Conservation (phyloP, 2,888 invertebrate genomes). For the Brenthis ino region DNA sequence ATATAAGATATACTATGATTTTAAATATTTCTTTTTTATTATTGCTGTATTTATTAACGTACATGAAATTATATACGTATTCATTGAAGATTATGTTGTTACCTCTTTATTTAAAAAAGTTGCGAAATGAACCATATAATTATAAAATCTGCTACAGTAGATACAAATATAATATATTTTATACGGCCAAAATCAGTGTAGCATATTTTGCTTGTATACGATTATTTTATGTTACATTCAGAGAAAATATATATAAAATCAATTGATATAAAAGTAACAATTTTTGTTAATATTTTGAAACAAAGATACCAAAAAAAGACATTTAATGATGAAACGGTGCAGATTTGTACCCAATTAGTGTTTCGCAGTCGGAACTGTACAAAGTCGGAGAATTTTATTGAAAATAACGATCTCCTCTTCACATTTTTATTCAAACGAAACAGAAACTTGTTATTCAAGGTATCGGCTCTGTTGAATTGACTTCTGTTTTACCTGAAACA, state of each 20-base stretch:
- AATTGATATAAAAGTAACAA: background rate
- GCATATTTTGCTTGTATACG: background rate
- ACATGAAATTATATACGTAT: too few species aligned
- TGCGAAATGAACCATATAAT: too few species aligned
- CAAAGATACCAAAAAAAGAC: slow-evolving; percentile 32
- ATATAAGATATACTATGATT: too few species aligned
- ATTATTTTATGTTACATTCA: background rate
- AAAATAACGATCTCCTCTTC: slow-evolving; percentile 56
- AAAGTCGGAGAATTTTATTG: slow-evolving; percentile 44
- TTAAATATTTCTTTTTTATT: too few species aligned
- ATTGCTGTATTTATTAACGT: too few species aligned
- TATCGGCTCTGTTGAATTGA: slow-evolving; percentile 29
- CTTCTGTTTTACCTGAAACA: slow-evolving; percentile 24
- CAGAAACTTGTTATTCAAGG: slow-evolving; percentile 36
- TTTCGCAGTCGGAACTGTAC: slow-evolving; percentile 42
- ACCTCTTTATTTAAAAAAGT: too few species aligned
- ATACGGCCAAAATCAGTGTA: slow-evolving; percentile 10
- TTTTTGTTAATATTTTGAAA: background rate
- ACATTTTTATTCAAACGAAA: slow-evolving; percentile 45
- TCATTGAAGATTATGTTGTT: too few species aligned
- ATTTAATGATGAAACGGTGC: slow-evolving; percentile 38
- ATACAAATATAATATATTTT: slow-evolving; percentile 3
- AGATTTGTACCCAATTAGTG: slow-evolving; percentile 47
- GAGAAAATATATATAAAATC: background rate
- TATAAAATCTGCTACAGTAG: too few species aligned